Percentiles rank a stretch among this genome's conserved stretches.
These are phyloP conservation scores for Venturia canescens DNA, from an alignment of 1,140 invertebrate species.

Conservation along the genomic window DNA sequence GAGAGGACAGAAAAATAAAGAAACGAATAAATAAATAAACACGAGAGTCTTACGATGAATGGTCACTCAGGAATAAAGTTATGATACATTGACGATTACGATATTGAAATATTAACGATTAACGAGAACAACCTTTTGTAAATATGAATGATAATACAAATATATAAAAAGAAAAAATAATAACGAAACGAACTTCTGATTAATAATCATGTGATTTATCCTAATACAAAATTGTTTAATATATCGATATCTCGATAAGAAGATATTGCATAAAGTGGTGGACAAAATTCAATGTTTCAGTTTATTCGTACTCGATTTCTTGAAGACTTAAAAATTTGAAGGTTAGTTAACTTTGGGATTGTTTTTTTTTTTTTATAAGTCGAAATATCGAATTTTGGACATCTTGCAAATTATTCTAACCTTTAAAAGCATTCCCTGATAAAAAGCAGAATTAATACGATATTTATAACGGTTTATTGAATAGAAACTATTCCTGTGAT, in stretches of 20 bases:
- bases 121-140: slow-evolving; percentile 70
- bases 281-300: background rate
- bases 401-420: too few relatives aligned
- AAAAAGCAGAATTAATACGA: too few relatives aligned
- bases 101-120: slow-evolving; percentile 70
- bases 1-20: slow-evolving; percentile 40
- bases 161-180: slow-evolving; percentile 55
- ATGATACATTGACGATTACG: slow-evolving; percentile 68
- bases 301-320: too few relatives aligned
- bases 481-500: too few relatives aligned
- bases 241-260: background rate
- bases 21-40: slow-evolving; percentile 49
- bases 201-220: slow-evolving; percentile 48
- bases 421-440: too few relatives aligned
- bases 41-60: slow-evolving; percentile 62
- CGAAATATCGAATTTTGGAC: too few relatives aligned
- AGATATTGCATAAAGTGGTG: background rate
- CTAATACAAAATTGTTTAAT: slow-evolving; percentile 2
- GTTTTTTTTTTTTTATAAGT: too few relatives aligned
- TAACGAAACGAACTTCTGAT: slow-evolving; percentile 51
- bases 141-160: slow-evolving; percentile 69
- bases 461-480: too few relatives aligned
- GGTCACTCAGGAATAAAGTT: slow-evolving; percentile 73
- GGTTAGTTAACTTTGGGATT: too few relatives aligned
- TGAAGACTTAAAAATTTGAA: too few relatives aligned